Evolutionary conservation across 2,113 vertebrate genomes (phyloP).

Genomic region (Pseudopodoces humilis): DNA sequence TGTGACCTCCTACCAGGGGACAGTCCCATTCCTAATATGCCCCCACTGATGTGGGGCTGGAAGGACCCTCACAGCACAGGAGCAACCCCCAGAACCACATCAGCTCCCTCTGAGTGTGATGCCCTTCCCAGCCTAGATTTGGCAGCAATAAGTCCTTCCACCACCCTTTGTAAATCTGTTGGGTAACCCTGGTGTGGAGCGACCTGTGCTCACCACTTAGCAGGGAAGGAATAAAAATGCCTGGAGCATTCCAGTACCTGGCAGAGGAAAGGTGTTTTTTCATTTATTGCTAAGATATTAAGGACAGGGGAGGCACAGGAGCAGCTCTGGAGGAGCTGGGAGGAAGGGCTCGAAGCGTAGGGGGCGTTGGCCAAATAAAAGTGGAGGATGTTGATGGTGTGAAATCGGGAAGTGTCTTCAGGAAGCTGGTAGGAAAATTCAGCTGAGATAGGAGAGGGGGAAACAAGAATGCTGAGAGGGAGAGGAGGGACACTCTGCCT

Average conservation of each 20-base stretch:
- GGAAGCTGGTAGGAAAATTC: constrained; percentile 46
- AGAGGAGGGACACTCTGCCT: background rate
- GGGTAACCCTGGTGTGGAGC: background rate
- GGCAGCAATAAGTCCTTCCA: background rate
- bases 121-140: background rate
- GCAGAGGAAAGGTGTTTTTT: background rate
- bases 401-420: constrained; percentile 48
- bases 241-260: background rate
- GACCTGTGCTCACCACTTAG: background rate
- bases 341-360: background rate
- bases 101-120: background rate
- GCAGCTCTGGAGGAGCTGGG: background rate
- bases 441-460: constrained; percentile 20
- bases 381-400: constrained; percentile 62
- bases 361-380: constrained; percentile 31
- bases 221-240: background rate
- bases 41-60: background rate
- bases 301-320: constrained; percentile 7
- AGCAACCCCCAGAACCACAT: background rate
- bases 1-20: background rate
- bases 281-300: constrained; percentile 25
- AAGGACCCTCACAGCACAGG: background rate
- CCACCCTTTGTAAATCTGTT: no score
- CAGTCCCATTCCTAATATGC: rapidly evolving
- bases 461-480: background rate